Conservation (phyloP, 2,797 vertebrate genomes). For the Microcaecilia unicolor region DNA sequence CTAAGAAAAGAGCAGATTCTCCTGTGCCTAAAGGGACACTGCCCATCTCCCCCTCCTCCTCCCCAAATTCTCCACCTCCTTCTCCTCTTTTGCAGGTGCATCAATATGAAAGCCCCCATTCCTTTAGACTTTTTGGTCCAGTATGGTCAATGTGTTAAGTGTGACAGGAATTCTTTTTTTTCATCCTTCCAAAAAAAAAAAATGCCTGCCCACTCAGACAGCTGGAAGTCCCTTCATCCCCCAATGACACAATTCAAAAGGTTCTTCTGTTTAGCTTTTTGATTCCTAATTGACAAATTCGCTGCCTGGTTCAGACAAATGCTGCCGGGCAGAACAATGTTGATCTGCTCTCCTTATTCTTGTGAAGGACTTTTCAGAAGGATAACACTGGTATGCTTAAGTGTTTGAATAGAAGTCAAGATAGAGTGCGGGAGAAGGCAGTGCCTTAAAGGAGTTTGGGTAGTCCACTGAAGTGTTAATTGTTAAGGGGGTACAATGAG, state of each 20-base stretch:
- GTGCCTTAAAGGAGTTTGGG: slow-evolving; percentile 51
- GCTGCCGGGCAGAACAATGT: slow-evolving; percentile 55
- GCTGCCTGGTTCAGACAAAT: slow-evolving; percentile 54
- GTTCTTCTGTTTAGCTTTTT: slow-evolving; percentile 67
- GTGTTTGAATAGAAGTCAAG: slow-evolving; percentile 54
- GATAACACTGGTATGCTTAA: slow-evolving; percentile 46
- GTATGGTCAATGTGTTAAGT: slow-evolving; percentile 34
- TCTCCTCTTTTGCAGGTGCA: slow-evolving; percentile 46
- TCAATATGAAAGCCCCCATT: slow-evolving; percentile 27
- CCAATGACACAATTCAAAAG: slow-evolving; percentile 61
- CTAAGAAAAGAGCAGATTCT: slow-evolving; percentile 7
- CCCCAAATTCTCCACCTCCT: neutral
- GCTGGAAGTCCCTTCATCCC: slow-evolving; percentile 64
- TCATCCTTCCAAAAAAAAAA: slow-evolving; percentile 44
- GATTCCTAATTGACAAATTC: slow-evolving; percentile 69
- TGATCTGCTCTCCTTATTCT: slow-evolving; percentile 55
- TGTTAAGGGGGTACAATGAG: slow-evolving; percentile 66
- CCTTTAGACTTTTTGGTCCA: slow-evolving; percentile 28
- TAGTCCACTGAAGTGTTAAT: slow-evolving; percentile 66
- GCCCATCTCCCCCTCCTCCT: neutral
- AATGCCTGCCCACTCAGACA: slow-evolving; percentile 52
- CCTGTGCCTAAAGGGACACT: slow-evolving; percentile 28
- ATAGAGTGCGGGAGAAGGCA: slow-evolving; percentile 35
- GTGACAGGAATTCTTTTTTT: slow-evolving; percentile 51
- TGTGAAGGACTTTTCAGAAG: slow-evolving; percentile 56